Evolutionary conservation across 2,797 vertebrate species (phyloP).

Genomic region (Rhincodon typus): DNA sequence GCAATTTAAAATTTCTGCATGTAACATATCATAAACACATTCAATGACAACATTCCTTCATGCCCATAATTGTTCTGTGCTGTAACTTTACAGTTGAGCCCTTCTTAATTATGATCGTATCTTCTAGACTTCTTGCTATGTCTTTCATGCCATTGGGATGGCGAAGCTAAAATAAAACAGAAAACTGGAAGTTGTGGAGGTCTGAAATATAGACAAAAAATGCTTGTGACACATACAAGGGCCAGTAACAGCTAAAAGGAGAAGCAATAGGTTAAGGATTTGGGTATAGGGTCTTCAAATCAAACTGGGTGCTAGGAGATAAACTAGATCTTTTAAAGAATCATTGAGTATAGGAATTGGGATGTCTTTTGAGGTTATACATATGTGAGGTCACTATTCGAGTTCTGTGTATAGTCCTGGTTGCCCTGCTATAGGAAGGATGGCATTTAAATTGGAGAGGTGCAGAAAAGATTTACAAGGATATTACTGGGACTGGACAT

Average conservation of each 20-base stretch:
- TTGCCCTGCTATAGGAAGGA: too few species aligned
- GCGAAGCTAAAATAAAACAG: neutral
- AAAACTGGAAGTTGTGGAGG: neutral
- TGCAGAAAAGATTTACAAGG: too few species aligned
- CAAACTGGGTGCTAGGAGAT: neutral
- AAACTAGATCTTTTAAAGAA: neutral
- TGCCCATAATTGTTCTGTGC: neutral
- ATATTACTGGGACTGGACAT: too few species aligned
- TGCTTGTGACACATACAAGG: neutral
- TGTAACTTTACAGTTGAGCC: neutral
- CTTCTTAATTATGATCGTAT: too few species aligned
- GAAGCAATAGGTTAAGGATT: neutral
- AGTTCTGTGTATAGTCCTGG: too few species aligned
- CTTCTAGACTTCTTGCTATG: neutral
- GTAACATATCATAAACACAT: neutral
- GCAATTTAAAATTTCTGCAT: neutral
- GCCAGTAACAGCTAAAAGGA: neutral
- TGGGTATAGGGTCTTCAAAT: neutral
- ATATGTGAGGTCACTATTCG: too few species aligned
- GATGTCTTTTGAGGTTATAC: too few species aligned
- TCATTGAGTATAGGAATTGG: too few species aligned
- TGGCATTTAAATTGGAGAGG: too few species aligned
- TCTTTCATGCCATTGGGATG: neutral
- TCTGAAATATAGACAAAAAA: neutral
- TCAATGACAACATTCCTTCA: constrained; percentile 5